These are phyloP conservation scores for Syngnathus rostellatus DNA, from an alignment of 2,797 vertebrate species.

Conservation along the genomic window DNA sequence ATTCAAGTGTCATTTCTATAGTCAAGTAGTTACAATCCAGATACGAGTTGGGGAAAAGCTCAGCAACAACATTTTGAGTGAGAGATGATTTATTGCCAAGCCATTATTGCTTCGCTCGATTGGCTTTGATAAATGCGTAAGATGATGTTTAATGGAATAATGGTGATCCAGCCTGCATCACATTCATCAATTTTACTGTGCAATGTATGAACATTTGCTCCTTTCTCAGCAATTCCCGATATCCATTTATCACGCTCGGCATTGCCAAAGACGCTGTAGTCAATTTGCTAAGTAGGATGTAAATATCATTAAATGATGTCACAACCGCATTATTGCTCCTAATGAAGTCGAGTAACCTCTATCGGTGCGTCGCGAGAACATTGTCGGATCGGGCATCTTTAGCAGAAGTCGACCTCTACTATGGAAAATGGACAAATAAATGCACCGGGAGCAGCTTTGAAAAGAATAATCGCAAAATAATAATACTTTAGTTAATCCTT, in stretches of 20 bases:
- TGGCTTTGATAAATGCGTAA: neutral
- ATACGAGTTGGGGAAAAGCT: no score
- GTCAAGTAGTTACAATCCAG: no score
- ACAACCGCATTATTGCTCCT: slow-evolving; percentile 47
- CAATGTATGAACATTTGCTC: neutral
- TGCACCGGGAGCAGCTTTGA: neutral
- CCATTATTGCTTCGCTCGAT: neutral
- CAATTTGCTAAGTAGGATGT: slow-evolving; percentile 45
- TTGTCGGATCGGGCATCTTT: slow-evolving; percentile 19
- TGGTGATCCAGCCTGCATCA: neutral
- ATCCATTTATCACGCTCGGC: slow-evolving; percentile 27
- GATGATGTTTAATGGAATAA: neutral
- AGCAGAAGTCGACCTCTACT: slow-evolving; percentile 6
- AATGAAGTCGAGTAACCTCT: slow-evolving; percentile 47
- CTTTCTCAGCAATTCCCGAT: neutral
- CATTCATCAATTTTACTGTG: neutral
- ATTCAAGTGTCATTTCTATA: no score
- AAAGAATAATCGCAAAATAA: slow-evolving; percentile 10
- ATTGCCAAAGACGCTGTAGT: slow-evolving; percentile 16
- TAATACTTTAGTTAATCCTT: no score
- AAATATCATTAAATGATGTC: slow-evolving; percentile 55
- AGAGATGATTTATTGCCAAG: neutral
- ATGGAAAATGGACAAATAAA: slow-evolving; percentile 23
- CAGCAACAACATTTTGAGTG: neutral
- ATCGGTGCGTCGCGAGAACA: slow-evolving; percentile 24